Conservation (phyloP, 2,797 vertebrate species). For the Lutjanus argentimaculatus region DNA sequence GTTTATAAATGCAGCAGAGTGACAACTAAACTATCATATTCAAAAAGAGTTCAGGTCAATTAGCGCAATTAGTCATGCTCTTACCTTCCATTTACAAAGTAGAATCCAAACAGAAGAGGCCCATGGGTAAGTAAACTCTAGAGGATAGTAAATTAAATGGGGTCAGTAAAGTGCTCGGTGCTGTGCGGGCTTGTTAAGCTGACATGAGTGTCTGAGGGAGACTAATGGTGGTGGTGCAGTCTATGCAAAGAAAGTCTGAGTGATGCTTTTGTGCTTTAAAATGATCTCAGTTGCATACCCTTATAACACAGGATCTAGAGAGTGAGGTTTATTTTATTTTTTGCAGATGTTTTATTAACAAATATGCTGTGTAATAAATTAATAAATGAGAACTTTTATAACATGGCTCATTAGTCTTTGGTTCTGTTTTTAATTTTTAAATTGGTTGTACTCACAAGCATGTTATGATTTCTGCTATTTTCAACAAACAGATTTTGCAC, state of each 20-base stretch:
- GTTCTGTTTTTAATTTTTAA: conserved; percentile 22
- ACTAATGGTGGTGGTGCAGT: conserved; percentile 67
- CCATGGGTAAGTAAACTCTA: conserved; percentile 69
- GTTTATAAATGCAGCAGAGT: conserved; percentile 60
- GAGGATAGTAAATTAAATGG: conserved; percentile 67
- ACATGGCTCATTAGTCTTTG: conserved; percentile 57
- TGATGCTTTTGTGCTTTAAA: conserved; percentile 74
- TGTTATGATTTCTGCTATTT: too few species aligned
- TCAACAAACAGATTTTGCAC: too few species aligned
- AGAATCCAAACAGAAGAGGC: conserved; percentile 61
- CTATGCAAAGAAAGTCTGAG: conserved; percentile 81
- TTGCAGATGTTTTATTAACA: conserved; percentile 87
- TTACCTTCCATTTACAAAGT: conserved; percentile 70
- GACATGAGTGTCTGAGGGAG: conserved; percentile 52
- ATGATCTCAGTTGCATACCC: conserved; percentile 64
- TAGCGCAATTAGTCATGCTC: conserved; percentile 71
- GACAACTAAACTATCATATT: conserved; percentile 59
- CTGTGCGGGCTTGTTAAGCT: conserved; percentile 58
- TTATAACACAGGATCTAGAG: conserved; percentile 71
- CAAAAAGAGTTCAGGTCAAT: conserved; percentile 71
- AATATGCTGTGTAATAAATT: conserved; percentile 81
- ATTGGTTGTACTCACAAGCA: too few species aligned
- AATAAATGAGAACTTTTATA: conserved; percentile 86
- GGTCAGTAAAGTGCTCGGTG: conserved; percentile 57
- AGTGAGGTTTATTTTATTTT: conserved; percentile 81